Percentiles rank a stretch among this genome's conserved stretches.
Conservation (phyloP, 2,888 invertebrate species). For the Cyrtodaria siliqua region DNA sequence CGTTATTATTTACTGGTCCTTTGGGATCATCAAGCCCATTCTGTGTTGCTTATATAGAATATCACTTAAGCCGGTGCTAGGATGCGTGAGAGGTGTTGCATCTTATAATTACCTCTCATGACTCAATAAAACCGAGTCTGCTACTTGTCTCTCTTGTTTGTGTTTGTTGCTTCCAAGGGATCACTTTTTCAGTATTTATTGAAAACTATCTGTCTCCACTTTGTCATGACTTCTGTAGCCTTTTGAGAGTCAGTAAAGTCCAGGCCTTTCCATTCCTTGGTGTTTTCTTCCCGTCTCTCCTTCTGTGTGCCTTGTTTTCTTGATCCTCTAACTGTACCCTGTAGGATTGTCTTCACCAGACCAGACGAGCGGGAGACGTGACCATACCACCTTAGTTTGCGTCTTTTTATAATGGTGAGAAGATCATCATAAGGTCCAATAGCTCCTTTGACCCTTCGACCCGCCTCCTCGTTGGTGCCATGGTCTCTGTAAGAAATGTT, state of each 20-base stretch:
- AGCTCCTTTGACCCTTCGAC: too few species aligned
- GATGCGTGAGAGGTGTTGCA: too few species aligned
- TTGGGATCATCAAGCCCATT: too few species aligned
- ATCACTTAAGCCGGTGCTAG: too few species aligned
- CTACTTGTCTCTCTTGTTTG: too few species aligned
- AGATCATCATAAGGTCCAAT: background rate
- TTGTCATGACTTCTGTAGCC: conserved; percentile 2
- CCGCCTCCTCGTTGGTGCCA: background rate
- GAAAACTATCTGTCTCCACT: background rate
- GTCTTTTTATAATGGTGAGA: background rate
- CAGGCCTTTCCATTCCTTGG: conserved; percentile 8
- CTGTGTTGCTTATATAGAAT: too few species aligned
- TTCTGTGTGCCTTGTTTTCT: background rate
- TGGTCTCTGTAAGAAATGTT: too few species aligned
- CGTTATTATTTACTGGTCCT: too few species aligned
- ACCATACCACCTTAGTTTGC: background rate
- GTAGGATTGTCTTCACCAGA: conserved; percentile 1
- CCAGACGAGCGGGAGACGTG: conserved; percentile 1
- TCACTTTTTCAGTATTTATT: too few species aligned
- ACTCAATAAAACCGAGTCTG: too few species aligned
- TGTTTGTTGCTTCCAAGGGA: too few species aligned
- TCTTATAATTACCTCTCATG: too few species aligned
- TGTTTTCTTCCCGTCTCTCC: conserved; percentile 2
- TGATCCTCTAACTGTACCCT: conserved; percentile 6
- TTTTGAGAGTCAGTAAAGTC: background rate